Evolutionary conservation across 2,888 invertebrate genomes (phyloP).

Genomic region (Phorcus lineatus): DNA sequence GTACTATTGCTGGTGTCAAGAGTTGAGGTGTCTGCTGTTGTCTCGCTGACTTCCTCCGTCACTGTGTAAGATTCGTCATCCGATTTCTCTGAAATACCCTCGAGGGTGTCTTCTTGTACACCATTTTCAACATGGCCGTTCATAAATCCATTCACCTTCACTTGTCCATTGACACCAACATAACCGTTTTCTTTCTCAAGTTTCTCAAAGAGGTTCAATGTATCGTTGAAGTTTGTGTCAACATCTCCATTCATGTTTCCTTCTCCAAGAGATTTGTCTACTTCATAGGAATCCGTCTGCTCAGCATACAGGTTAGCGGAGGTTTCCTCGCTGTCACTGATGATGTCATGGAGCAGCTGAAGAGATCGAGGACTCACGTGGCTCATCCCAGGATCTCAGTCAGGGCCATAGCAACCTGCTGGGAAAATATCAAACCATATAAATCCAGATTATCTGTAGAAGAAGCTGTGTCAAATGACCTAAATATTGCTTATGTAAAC

Average conservation of each 20-base stretch:
- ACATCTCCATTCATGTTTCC: neutral
- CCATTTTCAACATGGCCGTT: neutral
- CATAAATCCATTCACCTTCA: neutral
- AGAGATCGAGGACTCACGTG: constrained; percentile 1
- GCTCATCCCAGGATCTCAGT: neutral
- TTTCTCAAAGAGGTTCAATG: constrained; percentile 2
- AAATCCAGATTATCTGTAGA: too few species aligned
- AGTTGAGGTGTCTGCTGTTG: neutral
- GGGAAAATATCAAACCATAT: too few species aligned
- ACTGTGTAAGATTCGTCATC: constrained; percentile 5
- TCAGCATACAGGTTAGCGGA: neutral
- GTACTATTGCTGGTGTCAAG: neutral
- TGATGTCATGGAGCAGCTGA: neutral
- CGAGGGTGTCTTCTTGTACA: neutral
- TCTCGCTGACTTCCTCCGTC: neutral
- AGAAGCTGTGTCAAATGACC: too few species aligned
- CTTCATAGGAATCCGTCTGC: neutral
- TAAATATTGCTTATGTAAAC: too few species aligned
- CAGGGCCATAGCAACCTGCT: neutral
- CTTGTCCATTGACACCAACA: neutral
- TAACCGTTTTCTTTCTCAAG: neutral
- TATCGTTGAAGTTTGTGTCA: neutral
- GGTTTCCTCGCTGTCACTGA: neutral
- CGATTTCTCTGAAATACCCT: neutral
- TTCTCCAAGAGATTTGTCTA: neutral